Conservation (phyloP, 1,140 invertebrate genomes). For the Heliconius congener region DNA sequence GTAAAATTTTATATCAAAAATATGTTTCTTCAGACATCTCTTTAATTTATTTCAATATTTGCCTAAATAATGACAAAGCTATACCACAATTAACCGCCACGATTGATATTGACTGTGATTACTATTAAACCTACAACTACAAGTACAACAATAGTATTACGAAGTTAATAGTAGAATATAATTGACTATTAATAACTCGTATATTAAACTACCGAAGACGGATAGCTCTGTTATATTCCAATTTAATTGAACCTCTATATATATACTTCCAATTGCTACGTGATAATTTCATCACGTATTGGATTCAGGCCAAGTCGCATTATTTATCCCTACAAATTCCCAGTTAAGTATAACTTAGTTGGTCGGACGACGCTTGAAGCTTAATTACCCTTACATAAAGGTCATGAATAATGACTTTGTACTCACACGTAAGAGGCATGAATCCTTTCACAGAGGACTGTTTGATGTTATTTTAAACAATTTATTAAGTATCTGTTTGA, state of each 20-base stretch:
- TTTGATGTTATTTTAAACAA: conserved; percentile 6
- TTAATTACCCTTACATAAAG: conserved; percentile 12
- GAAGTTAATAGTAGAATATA: background rate
- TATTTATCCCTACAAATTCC: conserved; percentile 20
- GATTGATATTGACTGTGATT: background rate
- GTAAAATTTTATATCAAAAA: background rate
- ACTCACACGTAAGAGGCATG: conserved; percentile 6
- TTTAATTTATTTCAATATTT: background rate
- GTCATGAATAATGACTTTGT: conserved; percentile 3
- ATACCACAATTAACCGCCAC: background rate
- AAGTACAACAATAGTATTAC: background rate
- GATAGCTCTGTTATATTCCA: background rate
- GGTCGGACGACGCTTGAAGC: conserved; percentile 5
- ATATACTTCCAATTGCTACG: conserved; percentile 6
- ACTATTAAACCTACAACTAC: background rate
- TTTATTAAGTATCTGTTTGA: background rate
- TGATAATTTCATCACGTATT: conserved; percentile 13
- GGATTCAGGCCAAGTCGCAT: conserved; percentile 7
- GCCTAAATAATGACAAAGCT: background rate
- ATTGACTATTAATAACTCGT: background rate
- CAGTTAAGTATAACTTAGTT: conserved; percentile 16
- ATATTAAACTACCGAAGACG: background rate
- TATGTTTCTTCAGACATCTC: background rate
- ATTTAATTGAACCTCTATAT: conserved; percentile 6
- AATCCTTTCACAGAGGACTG: conserved; percentile 8